These are phyloP conservation scores for Aldrovandia affinis DNA, from an alignment of 2,797 vertebrate species.

Conservation along the genomic window DNA sequence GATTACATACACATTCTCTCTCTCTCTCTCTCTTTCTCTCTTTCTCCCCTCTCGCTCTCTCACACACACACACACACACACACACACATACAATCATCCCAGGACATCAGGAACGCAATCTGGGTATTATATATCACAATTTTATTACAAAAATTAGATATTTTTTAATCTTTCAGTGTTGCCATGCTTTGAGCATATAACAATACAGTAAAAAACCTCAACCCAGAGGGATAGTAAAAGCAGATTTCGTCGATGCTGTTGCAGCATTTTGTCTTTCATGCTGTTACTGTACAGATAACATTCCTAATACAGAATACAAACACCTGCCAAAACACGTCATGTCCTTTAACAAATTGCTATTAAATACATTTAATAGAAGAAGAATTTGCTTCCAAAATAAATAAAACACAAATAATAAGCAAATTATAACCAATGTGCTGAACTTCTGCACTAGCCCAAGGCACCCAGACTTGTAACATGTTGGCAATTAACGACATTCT, in stretches of 20 bases:
- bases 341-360: constrained; percentile 66
- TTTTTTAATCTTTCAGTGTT: constrained; percentile 76
- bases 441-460: constrained; percentile 81
- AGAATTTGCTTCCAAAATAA: constrained; percentile 58
- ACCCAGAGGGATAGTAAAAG: constrained; percentile 77
- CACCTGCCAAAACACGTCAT: constrained; percentile 72
- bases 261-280: constrained; percentile 76
- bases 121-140: constrained; percentile 77
- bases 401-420: constrained; percentile 56
- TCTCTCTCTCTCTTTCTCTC: background rate
- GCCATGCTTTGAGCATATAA: constrained; percentile 85
- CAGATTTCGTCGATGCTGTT: constrained; percentile 71
- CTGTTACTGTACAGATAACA: constrained; percentile 77
- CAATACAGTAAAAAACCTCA: constrained; percentile 83
- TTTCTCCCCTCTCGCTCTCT: constrained; percentile 5
- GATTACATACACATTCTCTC: background rate
- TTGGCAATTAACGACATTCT: constrained; percentile 80
- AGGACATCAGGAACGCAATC: constrained; percentile 47
- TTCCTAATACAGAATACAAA: constrained; percentile 74
- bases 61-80: constrained; percentile 17
- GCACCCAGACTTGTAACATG: constrained; percentile 82
- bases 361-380: constrained; percentile 70
- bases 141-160: constrained; percentile 85
- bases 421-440: constrained; percentile 70
- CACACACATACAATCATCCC: constrained; percentile 35